These are phyloP conservation scores for Coregonus sp. DNA, from an alignment of 2,797 vertebrate species.

Conservation along the genomic window DNA sequence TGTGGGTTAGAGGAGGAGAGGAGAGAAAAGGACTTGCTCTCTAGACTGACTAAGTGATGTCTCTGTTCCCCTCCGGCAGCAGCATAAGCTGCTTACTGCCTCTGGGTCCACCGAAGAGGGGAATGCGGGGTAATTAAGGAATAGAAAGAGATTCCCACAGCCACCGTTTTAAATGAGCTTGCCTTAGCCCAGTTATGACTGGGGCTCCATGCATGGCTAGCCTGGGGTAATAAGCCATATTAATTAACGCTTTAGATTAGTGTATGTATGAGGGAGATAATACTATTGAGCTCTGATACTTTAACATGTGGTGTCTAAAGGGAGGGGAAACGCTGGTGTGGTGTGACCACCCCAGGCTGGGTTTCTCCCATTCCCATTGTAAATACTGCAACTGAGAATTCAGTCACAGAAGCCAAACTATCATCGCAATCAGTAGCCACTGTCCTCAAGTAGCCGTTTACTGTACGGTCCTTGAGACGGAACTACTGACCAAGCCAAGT, in stretches of 20 bases:
- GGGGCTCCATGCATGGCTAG: conserved; percentile 22
- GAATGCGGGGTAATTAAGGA: conserved; percentile 73
- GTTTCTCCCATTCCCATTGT: conserved; percentile 32
- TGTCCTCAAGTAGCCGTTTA: not conserved
- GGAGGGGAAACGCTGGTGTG: not conserved
- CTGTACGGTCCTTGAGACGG: not conserved
- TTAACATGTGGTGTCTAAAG: not conserved
- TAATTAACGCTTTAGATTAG: conserved; percentile 51
- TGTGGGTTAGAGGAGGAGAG: not conserved
- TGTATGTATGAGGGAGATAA: conserved; percentile 50
- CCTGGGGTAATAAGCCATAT: conserved; percentile 49
- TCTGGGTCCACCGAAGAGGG: conserved; percentile 25
- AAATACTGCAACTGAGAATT: not conserved
- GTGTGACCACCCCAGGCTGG: conserved; percentile 18
- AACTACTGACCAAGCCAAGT: not conserved
- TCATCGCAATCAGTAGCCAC: not conserved
- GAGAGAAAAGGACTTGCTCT: conserved; percentile 2
- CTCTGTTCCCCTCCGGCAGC: conserved; percentile 73
- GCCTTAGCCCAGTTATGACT: conserved; percentile 14
- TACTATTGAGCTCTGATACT: not conserved
- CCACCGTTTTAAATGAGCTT: conserved; percentile 68
- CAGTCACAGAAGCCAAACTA: not conserved
- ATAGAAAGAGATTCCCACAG: conserved; percentile 70
- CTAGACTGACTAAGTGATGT: conserved; percentile 65
- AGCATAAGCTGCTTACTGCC: conserved; percentile 56